These are phyloP conservation scores for Molothrus ater DNA, from an alignment of 2,797 vertebrate genomes.

Conservation along the genomic window DNA sequence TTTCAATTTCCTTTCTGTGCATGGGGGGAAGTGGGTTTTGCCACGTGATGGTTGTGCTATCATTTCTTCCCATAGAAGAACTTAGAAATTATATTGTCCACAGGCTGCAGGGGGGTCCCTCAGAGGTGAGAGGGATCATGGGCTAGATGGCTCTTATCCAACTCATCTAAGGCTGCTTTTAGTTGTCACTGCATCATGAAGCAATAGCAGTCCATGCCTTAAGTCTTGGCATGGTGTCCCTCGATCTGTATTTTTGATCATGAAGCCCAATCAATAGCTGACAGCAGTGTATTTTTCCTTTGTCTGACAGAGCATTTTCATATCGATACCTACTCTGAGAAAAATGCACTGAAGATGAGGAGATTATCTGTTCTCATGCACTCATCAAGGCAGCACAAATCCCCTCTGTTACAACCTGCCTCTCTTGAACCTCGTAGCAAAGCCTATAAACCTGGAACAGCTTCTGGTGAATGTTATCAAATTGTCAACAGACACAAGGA, in stretches of 20 bases:
- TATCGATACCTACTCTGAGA: not conserved
- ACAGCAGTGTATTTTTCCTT: not conserved
- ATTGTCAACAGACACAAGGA: not conserved
- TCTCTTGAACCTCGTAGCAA: not conserved
- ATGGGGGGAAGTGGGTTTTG: accelerated
- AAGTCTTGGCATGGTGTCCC: not conserved
- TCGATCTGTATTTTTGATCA: not conserved
- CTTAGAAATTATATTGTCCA: not conserved
- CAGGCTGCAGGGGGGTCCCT: not conserved
- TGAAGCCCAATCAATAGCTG: not conserved
- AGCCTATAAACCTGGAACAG: not conserved
- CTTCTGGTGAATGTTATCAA: not conserved
- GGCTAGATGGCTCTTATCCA: not conserved
- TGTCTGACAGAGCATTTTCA: not conserved
- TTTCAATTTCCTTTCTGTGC: not conserved
- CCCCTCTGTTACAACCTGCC: not conserved
- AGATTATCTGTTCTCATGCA: not conserved
- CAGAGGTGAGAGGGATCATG: not conserved
- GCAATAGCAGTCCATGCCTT: not conserved
- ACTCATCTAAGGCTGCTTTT: not conserved
- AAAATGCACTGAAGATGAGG: not conserved
- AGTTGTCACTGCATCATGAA: not conserved
- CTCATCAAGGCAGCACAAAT: not conserved
- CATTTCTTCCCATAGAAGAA: not conserved
- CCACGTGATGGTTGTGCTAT: not conserved